These are phyloP conservation scores for Cheiracanthium punctorium DNA, from an alignment of 2,888 invertebrate genomes.

Conservation along the genomic window DNA sequence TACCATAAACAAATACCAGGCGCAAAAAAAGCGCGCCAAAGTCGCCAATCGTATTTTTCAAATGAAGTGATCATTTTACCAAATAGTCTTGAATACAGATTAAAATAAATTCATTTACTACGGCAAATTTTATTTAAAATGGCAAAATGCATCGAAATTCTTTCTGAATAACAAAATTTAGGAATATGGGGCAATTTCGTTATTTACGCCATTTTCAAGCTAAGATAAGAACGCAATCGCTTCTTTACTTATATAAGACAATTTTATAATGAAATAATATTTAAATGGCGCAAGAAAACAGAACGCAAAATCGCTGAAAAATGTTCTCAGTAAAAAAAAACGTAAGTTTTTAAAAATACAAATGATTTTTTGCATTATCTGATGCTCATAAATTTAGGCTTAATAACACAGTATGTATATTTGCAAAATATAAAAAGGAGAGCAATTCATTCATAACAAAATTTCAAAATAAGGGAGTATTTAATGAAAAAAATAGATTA, in stretches of 20 bases:
- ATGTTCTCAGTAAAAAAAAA: neutral
- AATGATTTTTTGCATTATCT: constrained; percentile 1
- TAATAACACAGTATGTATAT: constrained; percentile 7
- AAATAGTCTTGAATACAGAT: neutral
- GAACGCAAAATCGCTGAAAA: neutral
- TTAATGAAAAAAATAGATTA: too few species aligned
- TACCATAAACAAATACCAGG: too few species aligned
- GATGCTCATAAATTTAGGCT: constrained; percentile 20
- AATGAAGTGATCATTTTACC: neutral
- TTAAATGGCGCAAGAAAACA: neutral
- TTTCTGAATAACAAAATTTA: too few species aligned
- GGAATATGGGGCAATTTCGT: neutral
- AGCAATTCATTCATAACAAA: neutral
- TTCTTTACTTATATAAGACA: neutral
- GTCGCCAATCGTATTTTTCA: neutral
- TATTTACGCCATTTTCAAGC: constrained; percentile 4
- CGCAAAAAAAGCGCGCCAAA: neutral
- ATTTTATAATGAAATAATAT: neutral
- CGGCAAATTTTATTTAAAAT: too few species aligned
- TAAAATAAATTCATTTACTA: neutral
- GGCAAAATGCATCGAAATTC: too few species aligned
- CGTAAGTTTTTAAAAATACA: neutral
- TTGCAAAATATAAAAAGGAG: neutral
- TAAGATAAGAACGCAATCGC: neutral
- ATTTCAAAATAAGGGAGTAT: neutral